Percentiles rank a stretch among this genome's conserved stretches.
These are phyloP conservation scores for Chymomyza fuscimana DNA, from an alignment of 2,888 invertebrate genomes.

Conservation along the genomic window DNA sequence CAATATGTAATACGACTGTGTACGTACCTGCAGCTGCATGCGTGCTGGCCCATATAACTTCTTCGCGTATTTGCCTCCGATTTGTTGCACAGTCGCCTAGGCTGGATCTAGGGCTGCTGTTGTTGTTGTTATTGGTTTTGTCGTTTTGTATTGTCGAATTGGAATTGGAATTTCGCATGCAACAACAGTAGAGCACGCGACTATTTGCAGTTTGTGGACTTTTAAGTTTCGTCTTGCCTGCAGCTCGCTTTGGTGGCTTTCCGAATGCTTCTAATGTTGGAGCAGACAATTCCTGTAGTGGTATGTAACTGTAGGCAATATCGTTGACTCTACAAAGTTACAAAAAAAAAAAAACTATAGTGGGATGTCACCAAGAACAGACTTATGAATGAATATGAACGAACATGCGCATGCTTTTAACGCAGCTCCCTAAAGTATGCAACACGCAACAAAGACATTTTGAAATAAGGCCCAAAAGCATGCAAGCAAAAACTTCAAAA, in stretches of 20 bases:
- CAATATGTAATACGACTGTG: slow-evolving; percentile 1
- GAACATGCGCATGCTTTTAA: slow-evolving; percentile 1
- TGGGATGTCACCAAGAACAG: neutral
- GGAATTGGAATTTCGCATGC: slow-evolving; percentile 47
- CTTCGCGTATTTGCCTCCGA: slow-evolving; percentile 44
- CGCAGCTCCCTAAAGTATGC: slow-evolving; percentile 8
- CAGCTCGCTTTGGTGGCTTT: neutral
- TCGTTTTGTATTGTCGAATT: slow-evolving; percentile 29
- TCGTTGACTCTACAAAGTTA: slow-evolving; percentile 11
- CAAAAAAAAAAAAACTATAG: neutral
- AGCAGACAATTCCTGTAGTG: slow-evolving; percentile 1
- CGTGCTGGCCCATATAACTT: slow-evolving; percentile 54
- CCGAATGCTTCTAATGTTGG: neutral
- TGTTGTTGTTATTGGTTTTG: slow-evolving; percentile 6
- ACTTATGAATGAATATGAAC: neutral
- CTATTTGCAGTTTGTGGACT: slow-evolving; percentile 12
- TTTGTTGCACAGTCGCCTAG: neutral
- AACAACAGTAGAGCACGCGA: slow-evolving; percentile 53
- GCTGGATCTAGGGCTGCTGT: neutral
- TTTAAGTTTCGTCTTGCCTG: neutral
- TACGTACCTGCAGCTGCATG: slow-evolving; percentile 38
- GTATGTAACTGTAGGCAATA: slow-evolving; percentile 7
- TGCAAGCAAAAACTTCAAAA: slow-evolving; percentile 19
- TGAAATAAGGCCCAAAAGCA: slow-evolving; percentile 40
- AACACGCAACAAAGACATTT: neutral